Evolutionary conservation across 2,888 invertebrate genomes (phyloP), one percentile per base, ranked within the genome.

Genomic region (Oxytorus armatus): DNA sequence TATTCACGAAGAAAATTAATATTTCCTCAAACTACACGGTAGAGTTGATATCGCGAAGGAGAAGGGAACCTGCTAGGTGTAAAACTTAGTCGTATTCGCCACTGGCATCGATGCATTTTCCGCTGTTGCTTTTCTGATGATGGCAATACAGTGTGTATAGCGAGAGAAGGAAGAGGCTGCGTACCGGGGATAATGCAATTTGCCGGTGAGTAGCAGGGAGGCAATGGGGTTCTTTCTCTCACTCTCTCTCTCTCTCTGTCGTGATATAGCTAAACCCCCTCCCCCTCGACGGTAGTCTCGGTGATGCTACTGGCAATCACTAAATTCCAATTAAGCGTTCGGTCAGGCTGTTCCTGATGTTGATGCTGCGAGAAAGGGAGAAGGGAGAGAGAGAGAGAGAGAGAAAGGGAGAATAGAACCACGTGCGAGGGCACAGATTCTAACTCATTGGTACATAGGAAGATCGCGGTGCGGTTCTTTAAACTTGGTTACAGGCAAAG

Each of bases 311-410:
- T 87, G 87, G 87, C 87, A 87, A 88, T 88, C 87, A 85, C 86
- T 89, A 88, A 88, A 89, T 89, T 89, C 89, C 87, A 90, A 89
- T 89, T 89, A 90, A 87, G 87, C 83, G 85, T 82, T 74, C 86
- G 75, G 81, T 68, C 81, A 77, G 81, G 57, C 49, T 33, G 55
- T 65, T 75, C 16, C 55, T 63, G 61, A 59, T 77, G 76, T 51
- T 66, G 72, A 65, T 44, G 72, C 63, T 72, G 44, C 42, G 23
- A 44, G 25, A 65, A 51, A 70, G 44, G 53, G 73, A 70, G 44
- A 33, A 72, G 70, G 18, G 73, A 36, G 75, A 78, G 76, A 44
- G 44, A 66, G 61, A 11, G 14, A 65, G 70, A 21, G 73, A 36
- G 75, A 78, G 76, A 44, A 39, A 66, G 61, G 10, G 14, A 65